Base-by-base conservation (phyloP, 2,888 invertebrate species). In the Auanema freiburgensis region DNA sequence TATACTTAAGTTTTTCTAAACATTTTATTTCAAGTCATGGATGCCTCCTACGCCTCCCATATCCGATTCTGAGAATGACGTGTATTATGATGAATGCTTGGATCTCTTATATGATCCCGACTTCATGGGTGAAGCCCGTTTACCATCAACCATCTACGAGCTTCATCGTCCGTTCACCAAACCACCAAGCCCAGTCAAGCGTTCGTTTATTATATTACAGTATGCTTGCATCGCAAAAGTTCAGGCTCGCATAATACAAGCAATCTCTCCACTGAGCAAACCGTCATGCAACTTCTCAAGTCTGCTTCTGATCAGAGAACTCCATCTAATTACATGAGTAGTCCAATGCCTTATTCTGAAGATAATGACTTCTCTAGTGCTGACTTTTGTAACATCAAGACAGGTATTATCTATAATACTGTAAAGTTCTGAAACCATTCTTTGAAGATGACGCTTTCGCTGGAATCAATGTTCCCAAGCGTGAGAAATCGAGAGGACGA, bases 21-120 rank as follows among this genome's bases (percentile, higher is more conserved):
- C 44, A 49, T 18, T 23, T 50, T 24, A 54, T 56, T 51, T 57
- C 33, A 50, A 95, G 94, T 89, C 93, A 88, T 97, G 96, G 95
- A 90, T 92, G 77, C 96, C 96, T 59, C 96, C 95, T 63, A 96
- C 96, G 21, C 96, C 96, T 64, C 95, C 96, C 12, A 90, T 91
- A 84, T 91, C 92, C 84, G 93, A 93, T 80, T 49, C 49, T 25
- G 95, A 96, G 85, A 88, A 64, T 12, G 73, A 66, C 11, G 88
- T 93, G 63, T 93, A 93, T 87, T 89, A 92, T 75, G 95, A 96
- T 84, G 88, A 89, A 76, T 90, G 91, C 66, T 86, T 92, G 84
- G 89, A 90, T 67, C 91, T 92, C 83, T 88, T 95, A 69, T 96
- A 96, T 86, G 75, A 75, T 42, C 65, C 71, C 10, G 69, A 71